Conservation (phyloP, 2,113 vertebrate species). For the Burhinus bistriatus region DNA sequence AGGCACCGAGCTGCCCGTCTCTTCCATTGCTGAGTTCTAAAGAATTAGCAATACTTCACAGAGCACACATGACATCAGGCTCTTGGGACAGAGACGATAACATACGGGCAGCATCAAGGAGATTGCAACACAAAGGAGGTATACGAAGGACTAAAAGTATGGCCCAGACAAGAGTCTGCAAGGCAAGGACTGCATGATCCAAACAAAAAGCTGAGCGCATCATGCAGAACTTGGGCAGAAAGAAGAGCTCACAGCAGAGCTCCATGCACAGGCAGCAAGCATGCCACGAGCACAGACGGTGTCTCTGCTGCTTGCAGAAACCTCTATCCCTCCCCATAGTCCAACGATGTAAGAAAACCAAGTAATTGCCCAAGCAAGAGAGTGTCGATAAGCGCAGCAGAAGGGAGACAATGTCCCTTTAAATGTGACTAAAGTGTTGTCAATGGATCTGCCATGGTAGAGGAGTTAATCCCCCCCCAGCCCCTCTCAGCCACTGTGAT, state of each 20-base stretch:
- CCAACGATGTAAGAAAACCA: neutral
- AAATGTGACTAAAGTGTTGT: slow-evolving; percentile 59
- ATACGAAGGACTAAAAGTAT: rapidly evolving
- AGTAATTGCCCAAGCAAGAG: neutral
- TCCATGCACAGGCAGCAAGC: neutral
- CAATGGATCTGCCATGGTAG: slow-evolving; percentile 63
- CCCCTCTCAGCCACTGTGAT: slow-evolving; percentile 73
- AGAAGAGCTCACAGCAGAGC: neutral
- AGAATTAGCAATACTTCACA: neutral
- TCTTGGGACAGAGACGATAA: neutral
- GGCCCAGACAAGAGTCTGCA: neutral
- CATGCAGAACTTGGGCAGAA: neutral
- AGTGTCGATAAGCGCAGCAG: neutral
- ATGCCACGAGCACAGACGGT: neutral
- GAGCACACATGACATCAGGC: neutral
- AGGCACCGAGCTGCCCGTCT: neutral
- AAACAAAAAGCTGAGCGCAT: neutral
- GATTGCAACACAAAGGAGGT: neutral
- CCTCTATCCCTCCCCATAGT: neutral
- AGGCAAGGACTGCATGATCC: neutral
- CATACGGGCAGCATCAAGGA: neutral
- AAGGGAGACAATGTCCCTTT: slow-evolving; percentile 62
- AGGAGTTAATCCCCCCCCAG: slow-evolving; percentile 73
- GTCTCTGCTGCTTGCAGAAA: neutral
- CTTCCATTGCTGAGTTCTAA: neutral